Percentiles rank a stretch among this genome's conserved stretches.
Evolutionary conservation across 2,888 invertebrate genomes (phyloP).

Genomic region (Nysson spinosus): DNA sequence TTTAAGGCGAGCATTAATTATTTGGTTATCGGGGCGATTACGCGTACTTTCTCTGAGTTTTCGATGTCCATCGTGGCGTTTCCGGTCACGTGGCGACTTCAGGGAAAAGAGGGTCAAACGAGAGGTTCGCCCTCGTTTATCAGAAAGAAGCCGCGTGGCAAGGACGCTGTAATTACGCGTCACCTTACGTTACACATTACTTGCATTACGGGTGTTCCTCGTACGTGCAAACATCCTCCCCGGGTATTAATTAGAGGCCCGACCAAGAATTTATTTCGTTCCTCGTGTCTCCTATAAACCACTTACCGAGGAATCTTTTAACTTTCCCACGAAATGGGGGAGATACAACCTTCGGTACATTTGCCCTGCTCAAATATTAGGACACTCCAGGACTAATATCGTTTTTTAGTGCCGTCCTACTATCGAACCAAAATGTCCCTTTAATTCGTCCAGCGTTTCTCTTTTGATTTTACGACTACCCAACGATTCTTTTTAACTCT

Average conservation of each 20-base stretch:
- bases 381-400: constrained; percentile 1
- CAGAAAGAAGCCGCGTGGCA: constrained; percentile 37
- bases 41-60: constrained; percentile 21
- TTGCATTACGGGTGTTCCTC: constrained; percentile 31
- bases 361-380: constrained; percentile 37
- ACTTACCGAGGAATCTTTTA: constrained; percentile 41
- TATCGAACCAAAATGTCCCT: not conserved
- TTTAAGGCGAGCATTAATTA: constrained; percentile 11
- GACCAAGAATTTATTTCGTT: constrained; percentile 22
- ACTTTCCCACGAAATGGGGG: constrained; percentile 37
- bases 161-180: constrained; percentile 48
- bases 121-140: constrained; percentile 29
- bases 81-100: constrained; percentile 55
- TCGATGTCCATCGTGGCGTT: constrained; percentile 21
- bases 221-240: constrained; percentile 36
- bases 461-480: not conserved
- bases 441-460: not conserved
- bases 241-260: constrained; percentile 24
- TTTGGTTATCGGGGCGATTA: constrained; percentile 7
- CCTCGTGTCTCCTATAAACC: constrained; percentile 26
- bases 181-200: constrained; percentile 36
- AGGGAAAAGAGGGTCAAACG: constrained; percentile 33
- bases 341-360: constrained; percentile 22
- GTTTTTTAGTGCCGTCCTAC: not conserved
- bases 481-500: no score